These are phyloP conservation scores for Anoura caudifer DNA, from an alignment of 2,113 vertebrate species.

Conservation along the genomic window DNA sequence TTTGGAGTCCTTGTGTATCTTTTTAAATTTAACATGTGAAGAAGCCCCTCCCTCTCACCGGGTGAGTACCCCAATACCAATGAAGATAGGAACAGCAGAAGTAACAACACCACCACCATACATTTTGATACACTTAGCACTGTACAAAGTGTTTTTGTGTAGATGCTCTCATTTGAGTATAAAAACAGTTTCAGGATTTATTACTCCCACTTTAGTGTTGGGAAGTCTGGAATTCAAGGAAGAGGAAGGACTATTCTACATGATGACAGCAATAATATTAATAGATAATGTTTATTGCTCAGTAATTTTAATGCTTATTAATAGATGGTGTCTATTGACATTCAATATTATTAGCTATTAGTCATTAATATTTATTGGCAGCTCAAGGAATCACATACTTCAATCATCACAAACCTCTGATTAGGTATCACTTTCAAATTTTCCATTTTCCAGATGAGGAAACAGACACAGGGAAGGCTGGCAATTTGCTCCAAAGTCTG, in stretches of 20 bases:
- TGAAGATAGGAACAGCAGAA: neutral
- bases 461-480: neutral
- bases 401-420: neutral
- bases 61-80: neutral
- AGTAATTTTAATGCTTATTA: neutral
- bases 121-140: neutral
- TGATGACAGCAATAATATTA: neutral
- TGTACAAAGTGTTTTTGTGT: neutral
- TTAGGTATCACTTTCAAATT: neutral
- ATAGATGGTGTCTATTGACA: neutral
- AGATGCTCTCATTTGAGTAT: neutral
- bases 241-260: neutral
- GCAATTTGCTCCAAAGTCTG: neutral
- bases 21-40: neutral
- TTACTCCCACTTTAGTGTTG: neutral
- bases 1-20: neutral
- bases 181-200: neutral
- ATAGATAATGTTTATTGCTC: neutral
- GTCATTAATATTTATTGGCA: neutral
- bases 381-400: neutral
- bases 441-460: neutral
- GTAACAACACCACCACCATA: neutral
- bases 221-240: slow-evolving; percentile 24
- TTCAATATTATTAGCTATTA: neutral
- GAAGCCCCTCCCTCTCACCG: neutral